Evolutionary conservation across 2,797 vertebrate species (phyloP), one percentile per base, ranked within the genome.

Genomic region (Poeciliopsis gracilis): DNA sequence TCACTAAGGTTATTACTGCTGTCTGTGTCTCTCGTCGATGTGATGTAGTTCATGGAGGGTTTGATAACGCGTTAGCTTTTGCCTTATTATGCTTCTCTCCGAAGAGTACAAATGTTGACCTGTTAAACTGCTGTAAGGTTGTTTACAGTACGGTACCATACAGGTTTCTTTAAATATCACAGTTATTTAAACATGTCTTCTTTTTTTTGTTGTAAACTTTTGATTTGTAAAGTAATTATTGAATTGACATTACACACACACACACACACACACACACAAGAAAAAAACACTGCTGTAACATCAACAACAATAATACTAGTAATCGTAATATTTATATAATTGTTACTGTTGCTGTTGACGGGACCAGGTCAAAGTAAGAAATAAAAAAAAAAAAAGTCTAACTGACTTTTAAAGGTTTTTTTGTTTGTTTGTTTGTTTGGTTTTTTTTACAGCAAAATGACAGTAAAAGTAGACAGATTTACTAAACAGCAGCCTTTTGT

Each of bases 51-150:
- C 7, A 23, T 33, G 59, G 20, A 4, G 30, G 4, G 45, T 10
- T 4, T 53, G 51, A 28, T 7, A 53, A 7, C 23, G 41, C 16
- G 36, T 45, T 45, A 70, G 77, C 61, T 16, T 43, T 77, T 69
- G 25, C 15, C 5, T 38, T 76, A 33, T 75, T 41, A 73, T 79
- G 72, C 13, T 66, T 77, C 12, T 71, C 73, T 87, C n/a, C n/a
- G 88, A 84, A 80, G 82, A 80, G 82, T 76, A 83, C 79, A 79
- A 75, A 43, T 45, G 4, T 16, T 1, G 0, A n/a, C 3, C 36
- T 10, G 55, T n/a, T 28, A 10, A 2, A 43, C 9, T 36, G 5
- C 30, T 25, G 12, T 28, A 8, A 59, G 36, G 0, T 43, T 67
- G 3, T 71, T 55, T 1, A 55, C 1, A 25, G 20, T 5, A 53